Conservation (phyloP, 2,888 invertebrate species). For the Flexamia atlantica region DNA sequence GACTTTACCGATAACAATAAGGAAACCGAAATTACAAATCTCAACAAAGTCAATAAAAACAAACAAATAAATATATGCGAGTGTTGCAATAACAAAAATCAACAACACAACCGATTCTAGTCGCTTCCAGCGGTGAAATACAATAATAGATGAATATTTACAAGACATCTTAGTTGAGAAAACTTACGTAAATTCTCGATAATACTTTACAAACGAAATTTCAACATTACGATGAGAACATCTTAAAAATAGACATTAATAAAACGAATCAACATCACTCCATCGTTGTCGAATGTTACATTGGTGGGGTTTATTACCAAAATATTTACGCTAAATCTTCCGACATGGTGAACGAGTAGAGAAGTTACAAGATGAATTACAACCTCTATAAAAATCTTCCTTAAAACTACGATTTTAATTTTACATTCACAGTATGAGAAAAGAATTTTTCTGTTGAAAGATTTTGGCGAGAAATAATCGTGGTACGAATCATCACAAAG, state of each 20-base stretch:
- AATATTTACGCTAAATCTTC: slow-evolving; percentile 4
- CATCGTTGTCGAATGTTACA: slow-evolving; percentile 18
- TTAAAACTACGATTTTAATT: slow-evolving; percentile 27
- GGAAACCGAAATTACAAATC: slow-evolving; percentile 10
- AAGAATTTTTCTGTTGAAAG: not conserved
- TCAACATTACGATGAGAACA: slow-evolving; percentile 44
- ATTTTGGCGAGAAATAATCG: not conserved
- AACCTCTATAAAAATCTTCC: slow-evolving; percentile 9
- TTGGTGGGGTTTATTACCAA: not conserved
- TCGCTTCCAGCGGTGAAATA: not conserved
- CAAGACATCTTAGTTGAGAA: slow-evolving; percentile 28
- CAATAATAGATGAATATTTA: not conserved
- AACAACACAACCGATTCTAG: slow-evolving; percentile 42
- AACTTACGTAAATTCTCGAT: slow-evolving; percentile 40
- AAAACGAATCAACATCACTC: slow-evolving; percentile 40
- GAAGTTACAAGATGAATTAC: not conserved
- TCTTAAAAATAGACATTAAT: slow-evolving; percentile 37
- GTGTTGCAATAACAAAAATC: slow-evolving; percentile 56
- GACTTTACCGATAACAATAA: slow-evolving; percentile 22
- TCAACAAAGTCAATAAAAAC: slow-evolving; percentile 51
- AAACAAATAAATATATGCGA: slow-evolving; percentile 56
- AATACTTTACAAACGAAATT: slow-evolving; percentile 53
- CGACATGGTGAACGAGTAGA: not conserved
- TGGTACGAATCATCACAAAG: not conserved
- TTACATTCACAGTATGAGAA: slow-evolving; percentile 1